Base-by-base conservation (phyloP, 2,113 vertebrate genomes). In the Campylomormyrus numenius region DNA sequence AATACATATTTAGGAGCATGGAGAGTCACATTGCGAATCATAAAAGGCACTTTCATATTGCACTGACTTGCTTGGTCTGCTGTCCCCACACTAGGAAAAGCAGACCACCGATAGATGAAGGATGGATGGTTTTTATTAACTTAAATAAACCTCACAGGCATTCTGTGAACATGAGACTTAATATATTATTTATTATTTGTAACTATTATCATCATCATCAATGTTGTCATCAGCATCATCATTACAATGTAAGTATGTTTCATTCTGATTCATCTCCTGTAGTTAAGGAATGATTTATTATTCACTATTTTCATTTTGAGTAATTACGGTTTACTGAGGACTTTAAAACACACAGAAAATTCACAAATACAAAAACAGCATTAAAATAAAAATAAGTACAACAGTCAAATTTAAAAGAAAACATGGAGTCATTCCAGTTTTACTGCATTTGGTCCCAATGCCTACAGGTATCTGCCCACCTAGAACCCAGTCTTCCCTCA, bases 131-230 rank as follows among this genome's bases (percentile, higher is more conserved):
- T 35, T 77, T 77, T 80, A 77, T 39, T 6, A 17, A 80, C 35
- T 80, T 42, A 77, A 77, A 77, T 13, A 35, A 80, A 80, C 17
- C 35, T 80, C 70, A 39, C 74, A 42, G 58, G 42, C 77, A 89
- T 45, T 58, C 52, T 27, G 50, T 46, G 21, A 39, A 62, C 19
- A 89, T 15, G 31, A 49, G 8, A 77, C 87, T 94, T 95, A 95
- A 96, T 96, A 96, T 96, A 96, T 96, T 96, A 96, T 96, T 96
- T 96, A 96, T 96, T 96, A 95, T 92, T 95, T 93, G 93, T 94
- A 94, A 96, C 95, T 95, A 95, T 93, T 94, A 94, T 94, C 93
- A 94, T 94, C 92, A 93, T 94, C 91, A 84, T 83, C 35, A 48
- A 46, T n/a, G 39, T 4, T 48, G 45, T 48, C 83, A 48, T 88